phyloP scores from a whole-genome alignment of 2,113 vertebrate genomes.

The Sclerurus mexicanus region DNA sequence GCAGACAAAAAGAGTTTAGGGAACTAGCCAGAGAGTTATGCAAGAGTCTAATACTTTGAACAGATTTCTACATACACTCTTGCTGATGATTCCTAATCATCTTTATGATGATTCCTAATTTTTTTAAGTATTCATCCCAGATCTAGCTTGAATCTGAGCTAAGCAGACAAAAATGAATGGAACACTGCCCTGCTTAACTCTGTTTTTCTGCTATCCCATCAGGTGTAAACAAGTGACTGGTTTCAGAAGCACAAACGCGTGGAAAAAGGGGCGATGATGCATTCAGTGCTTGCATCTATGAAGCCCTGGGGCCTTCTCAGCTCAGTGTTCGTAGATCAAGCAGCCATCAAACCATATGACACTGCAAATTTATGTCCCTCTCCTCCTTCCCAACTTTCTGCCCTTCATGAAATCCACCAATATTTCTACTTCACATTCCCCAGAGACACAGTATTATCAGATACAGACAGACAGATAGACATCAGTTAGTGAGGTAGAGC shows the following conservation, averaged over 20 bases:
- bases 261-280: neutral
- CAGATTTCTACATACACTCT: neutral
- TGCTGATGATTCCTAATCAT: neutral
- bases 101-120: neutral
- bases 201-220: neutral
- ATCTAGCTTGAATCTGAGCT: neutral
- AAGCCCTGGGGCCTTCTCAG: constrained; percentile 6
- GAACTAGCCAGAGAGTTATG: constrained; percentile 28
- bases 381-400: neutral
- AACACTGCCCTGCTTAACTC: neutral
- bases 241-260: neutral
- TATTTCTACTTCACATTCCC: neutral
- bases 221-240: neutral
- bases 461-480: neutral
- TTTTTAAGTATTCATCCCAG: neutral
- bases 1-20: neutral
- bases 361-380: neutral
- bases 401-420: neutral
- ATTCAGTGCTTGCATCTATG: neutral
- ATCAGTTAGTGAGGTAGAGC: neutral
- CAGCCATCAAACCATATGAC: neutral
- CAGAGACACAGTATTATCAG: neutral
- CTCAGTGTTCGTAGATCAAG: neutral
- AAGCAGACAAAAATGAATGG: neutral
- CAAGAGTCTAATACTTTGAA: constrained; percentile 6